These are phyloP conservation scores for Melanargia galathea DNA, from an alignment of 2,888 invertebrate species.

Conservation along the genomic window DNA sequence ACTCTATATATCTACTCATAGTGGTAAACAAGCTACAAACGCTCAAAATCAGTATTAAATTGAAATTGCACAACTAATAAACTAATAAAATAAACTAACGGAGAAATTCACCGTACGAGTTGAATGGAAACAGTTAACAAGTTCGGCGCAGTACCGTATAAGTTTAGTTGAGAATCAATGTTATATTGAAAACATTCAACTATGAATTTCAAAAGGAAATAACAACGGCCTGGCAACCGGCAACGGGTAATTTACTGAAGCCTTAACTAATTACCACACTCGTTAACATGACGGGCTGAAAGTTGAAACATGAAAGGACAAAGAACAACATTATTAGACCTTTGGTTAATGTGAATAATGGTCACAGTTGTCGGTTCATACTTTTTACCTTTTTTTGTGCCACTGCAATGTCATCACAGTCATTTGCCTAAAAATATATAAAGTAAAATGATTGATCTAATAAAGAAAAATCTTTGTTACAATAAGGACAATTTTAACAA, in stretches of 20 bases:
- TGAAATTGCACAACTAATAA: background rate
- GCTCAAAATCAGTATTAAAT: background rate
- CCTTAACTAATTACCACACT: slow-evolving; percentile 17
- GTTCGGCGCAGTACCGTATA: slow-evolving; percentile 3
- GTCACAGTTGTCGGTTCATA: background rate
- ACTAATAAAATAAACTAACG: no score
- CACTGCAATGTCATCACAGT: no score
- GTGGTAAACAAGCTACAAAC: background rate
- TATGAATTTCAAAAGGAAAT: slow-evolving; percentile 19
- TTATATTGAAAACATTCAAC: slow-evolving; percentile 22
- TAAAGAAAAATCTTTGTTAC: no score
- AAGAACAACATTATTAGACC: slow-evolving; percentile 3
- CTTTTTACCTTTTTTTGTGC: no score
- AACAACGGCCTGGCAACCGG: slow-evolving; percentile 1
- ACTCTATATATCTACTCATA: background rate
- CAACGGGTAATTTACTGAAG: slow-evolving; percentile 15
- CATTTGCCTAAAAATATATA: no score
- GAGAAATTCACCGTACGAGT: slow-evolving; percentile 2
- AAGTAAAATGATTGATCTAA: no score
- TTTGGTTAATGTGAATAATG: slow-evolving; percentile 1
- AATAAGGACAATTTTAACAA: no score
- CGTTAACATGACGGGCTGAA: slow-evolving; percentile 7
- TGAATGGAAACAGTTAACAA: slow-evolving; percentile 11
- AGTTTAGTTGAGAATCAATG: slow-evolving; percentile 18
- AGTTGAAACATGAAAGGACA: slow-evolving; percentile 8